Evolutionary conservation across 2,113 vertebrate species (phyloP).

Genomic region (Ptychochromis oligacanthus): DNA sequence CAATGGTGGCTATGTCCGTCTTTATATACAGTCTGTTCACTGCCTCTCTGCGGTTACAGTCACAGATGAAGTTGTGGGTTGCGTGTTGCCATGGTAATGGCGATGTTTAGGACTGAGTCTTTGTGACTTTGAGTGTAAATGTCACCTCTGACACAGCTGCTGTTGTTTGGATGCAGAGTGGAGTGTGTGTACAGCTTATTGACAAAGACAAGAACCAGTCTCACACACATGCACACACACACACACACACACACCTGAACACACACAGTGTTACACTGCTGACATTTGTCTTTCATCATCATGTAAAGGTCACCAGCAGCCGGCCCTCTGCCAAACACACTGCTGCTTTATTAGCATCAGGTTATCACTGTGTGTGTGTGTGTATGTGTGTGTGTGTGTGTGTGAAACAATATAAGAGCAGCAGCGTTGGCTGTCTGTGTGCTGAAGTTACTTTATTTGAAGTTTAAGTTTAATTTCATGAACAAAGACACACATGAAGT

Average conservation of each 20-base stretch:
- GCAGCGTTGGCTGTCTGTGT: not conserved
- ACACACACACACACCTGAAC: not conserved
- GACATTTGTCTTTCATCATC: constrained; percentile 62
- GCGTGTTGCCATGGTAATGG: not conserved
- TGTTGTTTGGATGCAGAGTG: constrained; percentile 46
- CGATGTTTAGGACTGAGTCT: not conserved
- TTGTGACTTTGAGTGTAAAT: constrained; percentile 20
- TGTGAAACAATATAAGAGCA: not conserved
- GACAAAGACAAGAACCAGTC: not conserved
- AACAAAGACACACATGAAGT: not conserved
- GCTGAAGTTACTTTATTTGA: not conserved
- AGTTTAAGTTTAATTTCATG: constrained; percentile 3
- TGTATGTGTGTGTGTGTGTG: not conserved
- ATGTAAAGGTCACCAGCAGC: constrained; percentile 50
- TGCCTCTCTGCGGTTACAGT: not conserved
- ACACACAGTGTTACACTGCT: constrained; percentile 19
- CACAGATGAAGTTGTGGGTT: not conserved
- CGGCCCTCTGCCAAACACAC: constrained; percentile 33
- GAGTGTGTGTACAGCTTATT: constrained; percentile 19
- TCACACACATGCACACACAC: not conserved
- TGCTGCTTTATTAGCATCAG: constrained; percentile 48
- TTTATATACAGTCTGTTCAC: too few relatives aligned
- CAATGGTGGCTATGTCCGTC: too few relatives aligned
- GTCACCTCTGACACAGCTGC: constrained; percentile 30
- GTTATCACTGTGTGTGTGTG: constrained; percentile 13